Percentiles rank a stretch among this genome's conserved stretches.
Evolutionary conservation across 1,140 invertebrate genomes (phyloP).

Genomic region (Muscidifurax raptorellus): DNA sequence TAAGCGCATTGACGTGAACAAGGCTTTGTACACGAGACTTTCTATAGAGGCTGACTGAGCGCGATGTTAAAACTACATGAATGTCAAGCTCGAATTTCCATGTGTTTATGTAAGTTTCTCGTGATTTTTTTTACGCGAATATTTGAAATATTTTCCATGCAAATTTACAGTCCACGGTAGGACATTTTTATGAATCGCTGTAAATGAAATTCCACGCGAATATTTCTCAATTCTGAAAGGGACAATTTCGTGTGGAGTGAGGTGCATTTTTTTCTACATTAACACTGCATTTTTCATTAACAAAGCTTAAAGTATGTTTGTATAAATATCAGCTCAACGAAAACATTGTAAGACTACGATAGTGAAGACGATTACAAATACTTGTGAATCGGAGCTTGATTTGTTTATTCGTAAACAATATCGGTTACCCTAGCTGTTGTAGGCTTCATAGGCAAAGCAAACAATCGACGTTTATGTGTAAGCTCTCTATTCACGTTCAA

Average conservation of each 20-base stretch:
- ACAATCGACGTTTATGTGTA: slow-evolving; percentile 13
- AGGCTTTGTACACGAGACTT: neutral
- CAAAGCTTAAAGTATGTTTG: no score
- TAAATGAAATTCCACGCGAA: no score
- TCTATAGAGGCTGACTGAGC: no score
- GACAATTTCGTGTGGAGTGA: no score
- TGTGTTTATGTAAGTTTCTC: neutral
- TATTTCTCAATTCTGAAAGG: no score
- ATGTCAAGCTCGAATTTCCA: neutral
- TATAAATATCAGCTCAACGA: no score
- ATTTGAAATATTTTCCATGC: no score
- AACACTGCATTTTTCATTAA: no score
- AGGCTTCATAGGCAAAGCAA: neutral
- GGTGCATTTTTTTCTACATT: no score
- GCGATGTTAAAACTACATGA: neutral
- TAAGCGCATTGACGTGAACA: neutral
- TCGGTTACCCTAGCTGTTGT: neutral
- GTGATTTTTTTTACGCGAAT: neutral
- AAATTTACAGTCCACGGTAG: no score
- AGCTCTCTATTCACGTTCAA: neutral
- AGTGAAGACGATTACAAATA: neutral
- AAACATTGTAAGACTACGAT: no score
- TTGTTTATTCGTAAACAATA: neutral
- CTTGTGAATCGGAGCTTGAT: neutral
- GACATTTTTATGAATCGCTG: no score